Conservation (phyloP, 2,797 vertebrate genomes). For the Nannoperca obscura region DNA sequence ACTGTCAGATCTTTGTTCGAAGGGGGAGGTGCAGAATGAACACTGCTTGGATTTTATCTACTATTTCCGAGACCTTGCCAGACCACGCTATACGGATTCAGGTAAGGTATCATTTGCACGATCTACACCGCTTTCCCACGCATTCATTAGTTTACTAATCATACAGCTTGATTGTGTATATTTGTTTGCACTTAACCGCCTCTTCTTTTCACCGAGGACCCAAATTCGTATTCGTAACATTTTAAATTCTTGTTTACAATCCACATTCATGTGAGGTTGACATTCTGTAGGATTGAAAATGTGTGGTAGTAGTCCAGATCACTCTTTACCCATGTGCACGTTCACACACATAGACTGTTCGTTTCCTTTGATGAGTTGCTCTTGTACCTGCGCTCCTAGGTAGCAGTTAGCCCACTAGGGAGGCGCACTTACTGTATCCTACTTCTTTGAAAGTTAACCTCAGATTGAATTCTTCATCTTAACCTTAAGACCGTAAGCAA, state of each 20-base stretch:
- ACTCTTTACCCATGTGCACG: constrained; percentile 1
- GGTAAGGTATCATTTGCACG: constrained; percentile 83
- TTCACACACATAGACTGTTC: background rate
- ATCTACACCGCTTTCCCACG: background rate
- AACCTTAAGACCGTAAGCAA: background rate
- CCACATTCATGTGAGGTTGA: background rate
- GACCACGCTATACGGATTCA: constrained; percentile 94
- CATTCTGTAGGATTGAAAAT: background rate
- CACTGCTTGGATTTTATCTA: constrained; percentile 97
- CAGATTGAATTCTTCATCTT: background rate
- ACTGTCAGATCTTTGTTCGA: constrained; percentile 96
- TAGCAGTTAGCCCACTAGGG: background rate
- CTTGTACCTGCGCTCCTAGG: constrained; percentile 1
- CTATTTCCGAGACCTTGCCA: constrained; percentile 94
- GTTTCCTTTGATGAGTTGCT: constrained; percentile 20
- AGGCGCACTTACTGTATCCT: background rate
- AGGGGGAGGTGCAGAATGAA: constrained; percentile 95
- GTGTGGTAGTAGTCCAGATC: background rate
- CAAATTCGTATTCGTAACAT: background rate
- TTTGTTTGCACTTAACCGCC: no score
- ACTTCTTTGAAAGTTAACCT: constrained; percentile 43
- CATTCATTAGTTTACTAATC: constrained; percentile 6
- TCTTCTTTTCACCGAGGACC: background rate
- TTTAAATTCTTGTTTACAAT: background rate
- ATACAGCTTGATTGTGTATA: background rate